A percentile compares a stretch with the other conserved stretches of the same genome.
These are phyloP conservation scores for Machaerirhynchus nigripectus DNA, from an alignment of 2,113 vertebrate species.

Conservation along the genomic window DNA sequence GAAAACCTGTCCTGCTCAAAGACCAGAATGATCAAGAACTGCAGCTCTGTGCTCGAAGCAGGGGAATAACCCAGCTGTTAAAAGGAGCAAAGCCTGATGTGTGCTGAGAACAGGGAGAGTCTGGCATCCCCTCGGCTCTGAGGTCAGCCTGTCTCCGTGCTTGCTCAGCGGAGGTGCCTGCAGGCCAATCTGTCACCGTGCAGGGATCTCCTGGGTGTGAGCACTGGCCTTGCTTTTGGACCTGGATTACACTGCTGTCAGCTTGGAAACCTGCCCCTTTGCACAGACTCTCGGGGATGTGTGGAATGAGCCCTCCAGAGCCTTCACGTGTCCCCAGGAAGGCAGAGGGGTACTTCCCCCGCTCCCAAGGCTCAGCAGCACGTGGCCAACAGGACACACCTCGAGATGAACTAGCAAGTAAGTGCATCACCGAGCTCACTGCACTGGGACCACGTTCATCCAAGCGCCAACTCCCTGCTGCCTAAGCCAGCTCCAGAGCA, in stretches of 20 bases:
- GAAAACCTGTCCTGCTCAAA: neutral
- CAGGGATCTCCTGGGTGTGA: neutral
- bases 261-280: neutral
- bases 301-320: neutral
- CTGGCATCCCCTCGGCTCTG: neutral
- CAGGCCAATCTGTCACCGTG: neutral
- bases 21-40: neutral
- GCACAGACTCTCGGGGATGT: neutral
- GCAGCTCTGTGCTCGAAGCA: neutral
- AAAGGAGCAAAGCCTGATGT: neutral
- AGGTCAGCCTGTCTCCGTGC: neutral
- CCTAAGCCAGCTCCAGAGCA: neutral
- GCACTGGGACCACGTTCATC: neutral
- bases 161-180: neutral
- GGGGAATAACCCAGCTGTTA: neutral
- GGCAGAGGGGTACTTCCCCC: neutral
- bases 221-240: neutral
- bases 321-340: accelerated
- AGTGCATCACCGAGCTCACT: neutral
- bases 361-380: neutral
- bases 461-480: neutral
- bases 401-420: neutral
- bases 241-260: neutral
- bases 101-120: neutral
- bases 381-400: neutral